phyloP scores from a whole-genome alignment of 2,888 invertebrate species.

The Digitonthophagus gazella region DNA sequence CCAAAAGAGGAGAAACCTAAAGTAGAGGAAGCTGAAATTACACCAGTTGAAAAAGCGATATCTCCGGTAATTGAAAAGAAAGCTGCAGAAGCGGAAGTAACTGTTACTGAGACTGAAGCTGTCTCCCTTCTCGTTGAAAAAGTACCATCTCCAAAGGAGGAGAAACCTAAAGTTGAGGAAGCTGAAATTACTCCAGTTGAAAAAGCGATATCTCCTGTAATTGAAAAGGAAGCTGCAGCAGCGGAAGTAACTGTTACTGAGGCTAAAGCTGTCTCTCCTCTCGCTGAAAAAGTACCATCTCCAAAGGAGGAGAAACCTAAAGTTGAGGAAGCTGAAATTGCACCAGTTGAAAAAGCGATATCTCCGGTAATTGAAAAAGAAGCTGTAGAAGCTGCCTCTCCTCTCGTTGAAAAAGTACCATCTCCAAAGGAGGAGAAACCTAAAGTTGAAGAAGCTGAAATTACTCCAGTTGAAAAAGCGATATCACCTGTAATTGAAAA shows the following conservation, averaged over 20 bases:
- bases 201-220: background rate
- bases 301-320: background rate
- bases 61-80: background rate
- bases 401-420: background rate
- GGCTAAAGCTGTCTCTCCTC: background rate
- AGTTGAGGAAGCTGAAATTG: background rate
- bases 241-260: background rate
- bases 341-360: background rate
- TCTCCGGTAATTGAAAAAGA: conserved; percentile 4
- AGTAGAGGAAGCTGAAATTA: conserved; percentile 14
- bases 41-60: conserved; percentile 2
- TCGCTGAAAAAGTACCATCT: no score
- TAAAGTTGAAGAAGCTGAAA: background rate
- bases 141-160: background rate
- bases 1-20: conserved; percentile 1
- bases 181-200: background rate
- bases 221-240: background rate
- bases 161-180: background rate
- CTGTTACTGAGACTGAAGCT: no score
- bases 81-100: background rate
- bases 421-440: background rate
- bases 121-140: no score
- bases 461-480: background rate
- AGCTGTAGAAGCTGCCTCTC: background rate
- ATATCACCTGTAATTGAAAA: background rate